Base-by-base conservation (phyloP, 2,888 invertebrate species). In the Hartigia nigra region DNA sequence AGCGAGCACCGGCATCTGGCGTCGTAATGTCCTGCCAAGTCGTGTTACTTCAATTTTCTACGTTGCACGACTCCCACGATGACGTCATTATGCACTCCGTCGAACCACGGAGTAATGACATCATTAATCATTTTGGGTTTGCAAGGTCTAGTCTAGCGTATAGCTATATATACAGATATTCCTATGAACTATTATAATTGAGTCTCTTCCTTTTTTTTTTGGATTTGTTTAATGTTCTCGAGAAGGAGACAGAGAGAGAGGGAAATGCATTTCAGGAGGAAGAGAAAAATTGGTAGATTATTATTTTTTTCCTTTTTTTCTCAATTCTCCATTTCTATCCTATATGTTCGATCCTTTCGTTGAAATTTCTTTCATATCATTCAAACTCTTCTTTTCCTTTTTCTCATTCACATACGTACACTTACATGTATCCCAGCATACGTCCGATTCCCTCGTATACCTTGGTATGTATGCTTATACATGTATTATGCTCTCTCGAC, bases 91-190 rank as follows among this genome's bases (percentile, higher is more conserved):
- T 72, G 72, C 72, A 72, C 72, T 84, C 78, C 82, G 81, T 84
- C 84, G 84, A 84, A 84, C 84, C 83, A 80, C 80, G 79, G 82
- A 82, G 80, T 84, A 82, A 84, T 84, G 81, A 74, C 79, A 81
- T 83, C 84, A 81, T 84, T 84, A 84, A 84, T 84, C 84, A 84
- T 84, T 82, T 77, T 78, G 82, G 74, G 77, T 12, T 72, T 12
- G 11, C 23, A 31, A 31, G 31, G 23, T 23, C 23, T 55, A 23
- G 23, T 23, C 5, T 23, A 55, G 55, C 9, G 55, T 55, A 55
- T 55, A 23, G 23, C 23, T 55, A 23, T 55, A 23, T 9, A 9
- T 55, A 55, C n/a, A n/a, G n/a, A n/a, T 55, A 55, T 55, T 55
- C 23, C 5, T 23, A 9, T 2, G 23, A 55, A 9, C 23, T 0